Conservation (phyloP, 2,113 vertebrate genomes). For the Pangasianodon gigas region DNA sequence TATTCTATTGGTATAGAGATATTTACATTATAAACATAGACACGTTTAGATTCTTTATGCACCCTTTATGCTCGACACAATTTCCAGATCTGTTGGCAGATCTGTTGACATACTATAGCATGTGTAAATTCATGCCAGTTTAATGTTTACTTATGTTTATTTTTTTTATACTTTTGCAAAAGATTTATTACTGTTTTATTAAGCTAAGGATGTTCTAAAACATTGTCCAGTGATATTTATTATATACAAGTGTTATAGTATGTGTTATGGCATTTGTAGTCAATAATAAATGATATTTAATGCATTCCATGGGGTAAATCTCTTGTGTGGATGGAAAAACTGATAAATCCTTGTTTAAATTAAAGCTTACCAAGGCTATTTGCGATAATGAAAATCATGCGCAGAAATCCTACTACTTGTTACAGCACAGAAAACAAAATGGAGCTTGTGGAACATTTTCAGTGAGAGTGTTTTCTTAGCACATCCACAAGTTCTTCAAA, state of each 20-base stretch:
- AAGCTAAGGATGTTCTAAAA: constrained; percentile 61
- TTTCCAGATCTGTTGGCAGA: background rate
- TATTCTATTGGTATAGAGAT: too few relatives aligned
- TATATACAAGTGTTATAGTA: constrained; percentile 38
- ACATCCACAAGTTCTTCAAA: background rate
- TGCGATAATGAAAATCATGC: background rate
- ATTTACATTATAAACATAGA: too few relatives aligned
- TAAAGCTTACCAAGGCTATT: background rate
- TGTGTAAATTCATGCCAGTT: constrained; percentile 56
- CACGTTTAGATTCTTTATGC: too few relatives aligned
- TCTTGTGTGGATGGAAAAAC: background rate
- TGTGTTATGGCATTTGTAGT: constrained; percentile 64
- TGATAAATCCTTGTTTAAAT: background rate
- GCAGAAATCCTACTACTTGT: background rate
- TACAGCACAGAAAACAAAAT: background rate
- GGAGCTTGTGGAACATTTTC: background rate
- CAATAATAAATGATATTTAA: constrained; percentile 75
- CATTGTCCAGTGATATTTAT: constrained; percentile 72
- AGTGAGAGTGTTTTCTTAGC: background rate
- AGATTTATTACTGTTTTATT: constrained; percentile 63
- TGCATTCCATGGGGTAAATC: constrained; percentile 21
- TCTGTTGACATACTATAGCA: constrained; percentile 1
- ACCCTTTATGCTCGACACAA: too few relatives aligned
- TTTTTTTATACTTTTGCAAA: constrained; percentile 65
- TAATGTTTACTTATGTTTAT: constrained; percentile 72